These are phyloP conservation scores for Lacerta bilineata DNA, from an alignment of 2,797 vertebrate genomes.

Conservation along the genomic window DNA sequence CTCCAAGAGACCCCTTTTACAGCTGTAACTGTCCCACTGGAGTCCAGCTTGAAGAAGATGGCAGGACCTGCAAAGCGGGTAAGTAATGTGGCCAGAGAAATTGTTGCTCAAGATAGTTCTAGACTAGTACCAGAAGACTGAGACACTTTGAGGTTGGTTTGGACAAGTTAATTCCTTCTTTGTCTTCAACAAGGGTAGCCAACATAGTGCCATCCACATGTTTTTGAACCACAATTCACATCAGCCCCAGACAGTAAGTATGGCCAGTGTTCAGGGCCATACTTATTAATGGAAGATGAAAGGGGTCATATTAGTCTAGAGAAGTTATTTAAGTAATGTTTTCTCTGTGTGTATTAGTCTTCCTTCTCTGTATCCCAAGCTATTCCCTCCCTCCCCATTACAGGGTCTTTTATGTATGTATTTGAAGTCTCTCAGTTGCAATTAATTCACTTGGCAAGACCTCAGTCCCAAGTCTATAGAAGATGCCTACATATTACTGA, in stretches of 20 bases:
- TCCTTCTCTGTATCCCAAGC: neutral
- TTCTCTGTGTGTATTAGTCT: neutral
- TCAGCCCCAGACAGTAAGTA: too few relatives aligned
- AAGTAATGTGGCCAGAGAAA: constrained; percentile 49
- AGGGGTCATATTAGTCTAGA: too few relatives aligned
- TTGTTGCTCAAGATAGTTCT: neutral
- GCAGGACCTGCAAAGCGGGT: constrained; percentile 95
- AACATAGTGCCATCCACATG: too few relatives aligned
- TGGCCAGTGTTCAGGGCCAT: too few relatives aligned
- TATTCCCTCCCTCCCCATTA: too few relatives aligned
- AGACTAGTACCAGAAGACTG: neutral
- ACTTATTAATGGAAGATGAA: too few relatives aligned
- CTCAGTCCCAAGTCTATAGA: neutral
- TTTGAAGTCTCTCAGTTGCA: constrained; percentile 6
- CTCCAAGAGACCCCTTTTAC: constrained; percentile 91
- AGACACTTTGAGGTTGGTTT: neutral
- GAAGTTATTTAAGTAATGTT: too few relatives aligned
- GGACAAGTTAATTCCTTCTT: neutral
- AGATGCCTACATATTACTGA: neutral
- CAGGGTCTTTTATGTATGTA: neutral
- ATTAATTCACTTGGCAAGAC: neutral
- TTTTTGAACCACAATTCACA: too few relatives aligned
- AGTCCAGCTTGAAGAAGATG: constrained; percentile 89
- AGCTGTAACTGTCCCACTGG: constrained; percentile 96
- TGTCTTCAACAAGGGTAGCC: neutral